phyloP scores from a whole-genome alignment of 2,797 vertebrate species.

The Coranthus polyacanthus region DNA sequence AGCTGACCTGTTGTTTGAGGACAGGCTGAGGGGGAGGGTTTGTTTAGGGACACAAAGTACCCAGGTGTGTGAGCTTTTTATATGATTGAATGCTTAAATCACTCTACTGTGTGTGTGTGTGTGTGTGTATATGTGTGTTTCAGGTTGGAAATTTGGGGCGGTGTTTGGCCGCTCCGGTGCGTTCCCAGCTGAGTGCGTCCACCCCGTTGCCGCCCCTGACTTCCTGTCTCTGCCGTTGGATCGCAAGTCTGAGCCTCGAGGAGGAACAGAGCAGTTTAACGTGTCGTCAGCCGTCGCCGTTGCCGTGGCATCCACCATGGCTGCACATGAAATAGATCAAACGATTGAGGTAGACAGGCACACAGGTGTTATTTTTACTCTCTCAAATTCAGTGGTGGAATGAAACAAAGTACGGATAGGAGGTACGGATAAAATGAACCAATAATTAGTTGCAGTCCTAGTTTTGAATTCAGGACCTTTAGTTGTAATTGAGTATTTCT shows the following conservation, averaged over 20 bases:
- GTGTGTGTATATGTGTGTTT: conserved; percentile 16
- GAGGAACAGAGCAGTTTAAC: conserved; percentile 86
- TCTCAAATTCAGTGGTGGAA: too few species aligned
- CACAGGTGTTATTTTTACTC: too few species aligned
- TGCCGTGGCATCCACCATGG: conserved; percentile 89
- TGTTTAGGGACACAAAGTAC: conserved; percentile 12
- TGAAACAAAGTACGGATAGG: too few species aligned
- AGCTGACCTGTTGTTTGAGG: too few species aligned
- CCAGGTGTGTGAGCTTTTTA: neutral
- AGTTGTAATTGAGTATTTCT: too few species aligned
- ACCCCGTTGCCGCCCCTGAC: conserved; percentile 90
- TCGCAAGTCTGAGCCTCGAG: conserved; percentile 84
- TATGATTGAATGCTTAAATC: neutral
- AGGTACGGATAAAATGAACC: too few species aligned
- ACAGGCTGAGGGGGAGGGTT: neutral
- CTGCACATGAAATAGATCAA: conserved; percentile 91
- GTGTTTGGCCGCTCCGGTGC: conserved; percentile 89
- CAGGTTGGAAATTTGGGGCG: conserved; percentile 97
- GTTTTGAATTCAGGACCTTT: too few species aligned
- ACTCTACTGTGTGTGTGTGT: conserved; percentile 13
- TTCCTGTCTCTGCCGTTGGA: conserved; percentile 89
- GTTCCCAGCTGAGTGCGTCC: conserved; percentile 90
- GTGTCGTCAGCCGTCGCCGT: conserved; percentile 87
- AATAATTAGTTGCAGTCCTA: too few species aligned
- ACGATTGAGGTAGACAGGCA: conserved; percentile 86